Evolutionary conservation across 1,140 invertebrate genomes (phyloP), one percentile per base, ranked within the genome.

Genomic region (Scaptomyza pallida): DNA sequence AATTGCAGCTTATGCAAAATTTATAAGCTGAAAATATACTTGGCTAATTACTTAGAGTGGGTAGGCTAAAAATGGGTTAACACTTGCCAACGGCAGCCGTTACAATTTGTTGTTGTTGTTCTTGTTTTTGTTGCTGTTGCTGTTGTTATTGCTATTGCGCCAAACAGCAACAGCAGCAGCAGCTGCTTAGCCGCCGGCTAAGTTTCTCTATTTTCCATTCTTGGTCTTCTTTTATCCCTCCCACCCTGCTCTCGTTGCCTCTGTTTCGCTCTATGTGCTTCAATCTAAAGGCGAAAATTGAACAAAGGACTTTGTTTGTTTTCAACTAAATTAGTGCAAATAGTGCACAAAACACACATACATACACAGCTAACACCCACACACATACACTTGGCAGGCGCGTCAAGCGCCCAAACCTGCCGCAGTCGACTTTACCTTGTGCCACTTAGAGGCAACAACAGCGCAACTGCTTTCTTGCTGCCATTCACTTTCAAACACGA

Each of bases 251-350:
- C n/a, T 51, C 50, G 40, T 52, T 60, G 30, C 17, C 23, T 51
- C 23, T 50, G 10, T 69, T 35, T 59, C 30, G 60, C 43, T 70
- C 45, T 44, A 37, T 15, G 43, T 67, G 26, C 78, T 76, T 75
- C 64, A 88, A 77, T 80, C 71, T 72, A 76, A 83, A 85, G 85
- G 76, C 79, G 72, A 78, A 89, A 89, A 89, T 89, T 89, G 73
- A 89, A 89, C 79, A 89, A 89, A 89, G 67, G 85, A 80, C 76
- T 74, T 89, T 80, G 85, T 89, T 89, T 89, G 83, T 89, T 89
- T 89, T 89, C 80, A 85, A 89, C 83, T 89, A 89, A 89, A 89
- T 89, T 89, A 89, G 85, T 89, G 79, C 85, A 89, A 89, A 83
- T 85, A 89, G 82, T 88, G 78, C 67, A 61, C 57, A 74, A 63